Evolutionary conservation across 2,113 vertebrate genomes (phyloP), one percentile per base, ranked within the genome.

Genomic region (Suricata suricatta): DNA sequence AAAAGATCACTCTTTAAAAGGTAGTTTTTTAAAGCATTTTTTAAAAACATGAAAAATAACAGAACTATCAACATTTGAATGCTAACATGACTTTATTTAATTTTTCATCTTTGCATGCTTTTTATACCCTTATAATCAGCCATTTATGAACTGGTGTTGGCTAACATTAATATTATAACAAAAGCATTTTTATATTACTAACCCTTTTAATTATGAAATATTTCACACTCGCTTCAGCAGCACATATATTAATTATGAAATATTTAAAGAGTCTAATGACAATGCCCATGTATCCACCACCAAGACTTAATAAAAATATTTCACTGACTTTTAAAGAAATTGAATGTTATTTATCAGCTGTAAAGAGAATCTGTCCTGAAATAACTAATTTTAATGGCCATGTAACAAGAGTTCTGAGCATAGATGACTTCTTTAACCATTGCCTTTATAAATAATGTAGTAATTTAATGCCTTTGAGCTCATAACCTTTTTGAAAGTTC

Each of bases 141-240:
- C 17, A 84, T 64, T 88, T 88, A 79, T 41, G 63, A 71, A 72
- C 19, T 64, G 47, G 23, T 68, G 63, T 88, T 63, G n/a, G 16
- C 23, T 83, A 83, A 44, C 60, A 23, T 66, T 86, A 50, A 63
- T 50, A 88, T 31, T 74, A 38, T 50, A 94, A 79, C 33, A 64
- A 79, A 95, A 50, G 33, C 76, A 88, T n/a, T 96, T 93, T 64
- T 6, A 50, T 64, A 90, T 54, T 90, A 23, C n/a, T 90, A 93
- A 47, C 11, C 31, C 35, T 17, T 47, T 47, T 47, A 38, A 96
- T 31, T 19, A 83, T 64, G 47, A 92, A 87, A 35, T 44, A 88
- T 57, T 89, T 93, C 35, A 35, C 10, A 8, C 44, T 47, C 44
- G 44, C 44, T 47, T 47, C 44, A 47, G 44, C 2, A 47, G 44